Evolutionary conservation across 1,140 invertebrate genomes (phyloP).

Genomic region (Pseudomyrmex sp.): DNA sequence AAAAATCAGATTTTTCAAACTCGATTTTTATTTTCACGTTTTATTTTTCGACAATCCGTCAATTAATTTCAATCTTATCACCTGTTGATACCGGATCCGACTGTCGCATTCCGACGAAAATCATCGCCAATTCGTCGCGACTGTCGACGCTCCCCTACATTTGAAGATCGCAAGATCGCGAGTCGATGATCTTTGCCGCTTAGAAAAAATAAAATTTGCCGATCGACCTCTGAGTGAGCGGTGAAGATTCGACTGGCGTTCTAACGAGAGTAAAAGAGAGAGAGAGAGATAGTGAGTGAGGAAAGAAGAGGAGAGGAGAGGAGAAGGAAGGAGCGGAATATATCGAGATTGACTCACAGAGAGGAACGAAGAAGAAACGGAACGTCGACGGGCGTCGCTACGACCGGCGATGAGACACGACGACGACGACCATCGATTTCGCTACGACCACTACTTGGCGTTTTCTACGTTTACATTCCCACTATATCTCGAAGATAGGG

Average conservation of each 20-base stretch:
- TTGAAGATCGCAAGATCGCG: slow-evolving; percentile 32
- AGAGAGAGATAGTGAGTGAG: not conserved
- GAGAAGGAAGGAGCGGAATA: not conserved
- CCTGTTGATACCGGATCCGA: slow-evolving; percentile 28
- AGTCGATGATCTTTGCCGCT: slow-evolving; percentile 66
- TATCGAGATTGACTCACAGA: slow-evolving; percentile 1
- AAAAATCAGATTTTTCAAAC: not conserved
- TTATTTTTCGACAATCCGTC: not conserved
- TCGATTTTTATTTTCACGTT: not conserved
- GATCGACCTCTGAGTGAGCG: slow-evolving; percentile 61
- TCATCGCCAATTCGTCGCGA: slow-evolving; percentile 22
- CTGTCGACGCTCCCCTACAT: slow-evolving; percentile 29
- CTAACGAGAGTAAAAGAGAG: slow-evolving; percentile 30
- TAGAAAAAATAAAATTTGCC: slow-evolving; percentile 78
- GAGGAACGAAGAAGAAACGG: slow-evolving; percentile 22
- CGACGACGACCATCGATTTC: slow-evolving; percentile 60
- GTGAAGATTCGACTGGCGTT: slow-evolving; percentile 69
- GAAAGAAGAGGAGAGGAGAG: not conserved
- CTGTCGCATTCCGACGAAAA: slow-evolving; percentile 45
- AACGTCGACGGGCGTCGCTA: slow-evolving; percentile 21
- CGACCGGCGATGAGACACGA: slow-evolving; percentile 44
- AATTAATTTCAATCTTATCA: not conserved
- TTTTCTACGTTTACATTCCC: slow-evolving; percentile 55
- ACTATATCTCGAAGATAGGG: slow-evolving; percentile 66
- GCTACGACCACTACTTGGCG: slow-evolving; percentile 59